Percentiles rank a stretch among this genome's conserved stretches.
These are phyloP conservation scores for Drosophila funebris DNA, from an alignment of 1,140 invertebrate species.

Conservation along the genomic window DNA sequence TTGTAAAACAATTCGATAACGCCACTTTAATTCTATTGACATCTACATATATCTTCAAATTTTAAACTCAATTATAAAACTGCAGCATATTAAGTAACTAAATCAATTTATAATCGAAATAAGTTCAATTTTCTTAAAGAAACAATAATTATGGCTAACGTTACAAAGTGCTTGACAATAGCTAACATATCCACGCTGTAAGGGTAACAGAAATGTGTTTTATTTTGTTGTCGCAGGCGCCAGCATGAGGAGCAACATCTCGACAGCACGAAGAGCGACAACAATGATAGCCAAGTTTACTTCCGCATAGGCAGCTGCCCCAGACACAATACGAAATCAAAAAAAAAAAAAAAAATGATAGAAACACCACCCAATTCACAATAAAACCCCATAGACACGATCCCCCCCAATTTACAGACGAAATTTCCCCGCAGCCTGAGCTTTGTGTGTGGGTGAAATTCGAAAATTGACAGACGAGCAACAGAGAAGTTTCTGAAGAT, in stretches of 20 bases:
- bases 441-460: conserved; percentile 31
- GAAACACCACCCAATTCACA: conserved; percentile 11
- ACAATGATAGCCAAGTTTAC: conserved; percentile 25
- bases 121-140: too few relatives aligned
- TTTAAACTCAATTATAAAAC: too few relatives aligned
- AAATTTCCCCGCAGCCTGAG: neutral
- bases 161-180: neutral
- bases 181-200: neutral
- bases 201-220: conserved; percentile 25
- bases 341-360: neutral
- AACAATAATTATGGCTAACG: too few relatives aligned
- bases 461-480: conserved; percentile 34
- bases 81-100: too few relatives aligned
- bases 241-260: conserved; percentile 22
- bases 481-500: neutral
- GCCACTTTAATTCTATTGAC: too few relatives aligned
- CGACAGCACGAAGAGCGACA: conserved; percentile 9
- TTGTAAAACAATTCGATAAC: too few relatives aligned
- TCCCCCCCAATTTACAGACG: neutral
- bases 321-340: conserved; percentile 6
- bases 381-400: neutral
- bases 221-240: conserved; percentile 31
- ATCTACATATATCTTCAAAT: too few relatives aligned
- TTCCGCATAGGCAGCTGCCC: conserved; percentile 37
- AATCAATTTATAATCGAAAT: too few relatives aligned